Evolutionary conservation across 2,113 vertebrate genomes (phyloP).

Genomic region (Nycticebus coucang): DNA sequence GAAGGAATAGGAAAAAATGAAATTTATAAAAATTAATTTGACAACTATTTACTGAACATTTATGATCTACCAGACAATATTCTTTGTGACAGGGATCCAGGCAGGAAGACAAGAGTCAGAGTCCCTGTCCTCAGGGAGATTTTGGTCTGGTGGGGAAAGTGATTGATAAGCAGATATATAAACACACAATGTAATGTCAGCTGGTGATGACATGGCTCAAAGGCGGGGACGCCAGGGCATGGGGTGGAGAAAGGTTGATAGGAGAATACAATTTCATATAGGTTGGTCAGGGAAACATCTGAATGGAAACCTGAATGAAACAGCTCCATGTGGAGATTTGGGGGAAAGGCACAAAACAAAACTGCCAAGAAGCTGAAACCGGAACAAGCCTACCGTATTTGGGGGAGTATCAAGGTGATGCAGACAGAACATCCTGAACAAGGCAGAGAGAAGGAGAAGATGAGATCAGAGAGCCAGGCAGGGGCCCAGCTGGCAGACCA

Average conservation of each 20-base stretch:
- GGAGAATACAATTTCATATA: neutral
- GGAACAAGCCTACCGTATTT: neutral
- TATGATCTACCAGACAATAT: neutral
- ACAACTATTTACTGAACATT: neutral
- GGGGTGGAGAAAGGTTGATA: neutral
- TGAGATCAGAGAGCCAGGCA: neutral
- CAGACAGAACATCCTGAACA: neutral
- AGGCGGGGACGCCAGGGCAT: neutral
- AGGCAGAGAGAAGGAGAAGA: neutral
- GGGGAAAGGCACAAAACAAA: neutral
- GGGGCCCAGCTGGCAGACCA: neutral
- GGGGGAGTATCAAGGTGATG: neutral
- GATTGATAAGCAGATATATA: neutral
- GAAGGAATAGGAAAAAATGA: neutral
- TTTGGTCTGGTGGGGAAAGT: neutral
- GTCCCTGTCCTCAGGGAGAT: neutral
- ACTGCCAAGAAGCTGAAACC: neutral
- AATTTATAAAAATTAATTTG: neutral
- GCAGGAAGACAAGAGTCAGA: neutral
- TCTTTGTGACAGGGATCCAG: neutral
- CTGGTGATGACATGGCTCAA: neutral
- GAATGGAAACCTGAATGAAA: neutral
- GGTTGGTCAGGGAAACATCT: neutral
- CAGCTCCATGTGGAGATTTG: neutral
- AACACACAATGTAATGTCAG: neutral